Conservation (phyloP, 2,797 vertebrate genomes). For the Clarias laeviceps region DNA sequence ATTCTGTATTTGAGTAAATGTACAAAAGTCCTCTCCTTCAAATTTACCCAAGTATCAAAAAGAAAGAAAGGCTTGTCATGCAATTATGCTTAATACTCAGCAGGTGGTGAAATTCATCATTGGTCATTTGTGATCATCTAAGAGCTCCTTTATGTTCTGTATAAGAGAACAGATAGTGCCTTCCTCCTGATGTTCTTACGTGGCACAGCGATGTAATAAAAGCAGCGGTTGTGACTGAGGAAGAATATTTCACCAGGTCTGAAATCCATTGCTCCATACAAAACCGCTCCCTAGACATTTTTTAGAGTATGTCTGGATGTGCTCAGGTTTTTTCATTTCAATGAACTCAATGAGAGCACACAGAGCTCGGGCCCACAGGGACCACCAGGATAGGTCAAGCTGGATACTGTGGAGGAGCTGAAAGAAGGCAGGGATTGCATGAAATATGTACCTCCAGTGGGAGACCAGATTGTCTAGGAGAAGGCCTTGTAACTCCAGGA, state of each 20-base stretch:
- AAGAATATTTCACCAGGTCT: conserved; percentile 7
- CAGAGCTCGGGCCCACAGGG: conserved; percentile 12
- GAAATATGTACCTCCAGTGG: background rate
- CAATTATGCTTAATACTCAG: too few relatives aligned
- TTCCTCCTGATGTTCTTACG: too few relatives aligned
- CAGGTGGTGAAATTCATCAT: too few relatives aligned
- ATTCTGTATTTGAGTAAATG: too few relatives aligned
- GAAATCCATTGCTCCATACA: background rate
- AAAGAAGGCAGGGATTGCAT: conserved; percentile 21
- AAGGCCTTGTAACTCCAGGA: conserved; percentile 31
- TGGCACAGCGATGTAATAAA: too few relatives aligned
- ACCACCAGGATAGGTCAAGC: background rate
- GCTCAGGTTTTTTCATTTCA: background rate
- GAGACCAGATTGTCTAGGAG: background rate
- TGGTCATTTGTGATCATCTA: too few relatives aligned
- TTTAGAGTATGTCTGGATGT: background rate
- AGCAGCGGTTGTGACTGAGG: background rate
- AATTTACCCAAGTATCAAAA: too few relatives aligned
- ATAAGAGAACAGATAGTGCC: too few relatives aligned
- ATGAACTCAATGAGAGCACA: background rate
- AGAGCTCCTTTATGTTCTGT: too few relatives aligned
- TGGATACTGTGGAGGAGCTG: conserved; percentile 44
- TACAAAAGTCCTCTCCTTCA: too few relatives aligned
- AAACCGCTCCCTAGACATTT: background rate
- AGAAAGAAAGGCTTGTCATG: too few relatives aligned